Percentiles rank a stretch among this genome's conserved stretches.
Evolutionary conservation across 2,797 vertebrate genomes (phyloP).

Genomic region (Manis javanica): DNA sequence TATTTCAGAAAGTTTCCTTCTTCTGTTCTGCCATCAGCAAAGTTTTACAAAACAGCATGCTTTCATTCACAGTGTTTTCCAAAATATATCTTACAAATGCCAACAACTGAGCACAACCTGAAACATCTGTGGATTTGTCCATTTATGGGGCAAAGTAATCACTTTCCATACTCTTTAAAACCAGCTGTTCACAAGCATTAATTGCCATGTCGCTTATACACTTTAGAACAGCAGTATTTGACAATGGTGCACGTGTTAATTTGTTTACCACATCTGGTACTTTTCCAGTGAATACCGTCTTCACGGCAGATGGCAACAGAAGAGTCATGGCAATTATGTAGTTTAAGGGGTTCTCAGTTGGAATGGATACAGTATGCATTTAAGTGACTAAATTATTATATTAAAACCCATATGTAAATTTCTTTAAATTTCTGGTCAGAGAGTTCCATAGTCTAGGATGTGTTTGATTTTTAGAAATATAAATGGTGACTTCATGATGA

Average conservation of each 20-base stretch:
- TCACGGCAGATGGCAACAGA: conserved; percentile 69
- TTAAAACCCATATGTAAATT: conserved; percentile 36
- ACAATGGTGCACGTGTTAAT: conserved; percentile 74
- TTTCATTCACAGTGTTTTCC: conserved; percentile 69
- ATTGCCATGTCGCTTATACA: conserved; percentile 76
- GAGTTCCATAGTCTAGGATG: conserved; percentile 2
- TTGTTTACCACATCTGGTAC: conserved; percentile 80
- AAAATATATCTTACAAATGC: conserved; percentile 76
- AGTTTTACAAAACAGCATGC: conserved; percentile 70
- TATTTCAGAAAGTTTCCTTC: conserved; percentile 60
- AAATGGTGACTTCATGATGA: background rate
- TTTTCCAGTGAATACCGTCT: conserved; percentile 64
- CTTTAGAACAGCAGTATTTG: conserved; percentile 68
- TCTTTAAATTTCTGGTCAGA: background rate
- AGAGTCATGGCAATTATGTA: conserved; percentile 66
- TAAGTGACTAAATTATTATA: conserved; percentile 60
- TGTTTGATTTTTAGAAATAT: conserved; percentile 66
- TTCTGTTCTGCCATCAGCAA: conserved; percentile 45
- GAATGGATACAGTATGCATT: conserved; percentile 5
- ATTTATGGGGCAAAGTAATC: conserved; percentile 74
- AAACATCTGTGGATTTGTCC: conserved; percentile 77
- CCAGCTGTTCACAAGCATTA: conserved; percentile 80
- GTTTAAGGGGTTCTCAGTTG: conserved; percentile 57
- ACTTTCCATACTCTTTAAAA: conserved; percentile 74
- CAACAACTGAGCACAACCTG: conserved; percentile 76